Conservation (phyloP, 2,888 invertebrate species). For the Nemotelus nigrinus region DNA sequence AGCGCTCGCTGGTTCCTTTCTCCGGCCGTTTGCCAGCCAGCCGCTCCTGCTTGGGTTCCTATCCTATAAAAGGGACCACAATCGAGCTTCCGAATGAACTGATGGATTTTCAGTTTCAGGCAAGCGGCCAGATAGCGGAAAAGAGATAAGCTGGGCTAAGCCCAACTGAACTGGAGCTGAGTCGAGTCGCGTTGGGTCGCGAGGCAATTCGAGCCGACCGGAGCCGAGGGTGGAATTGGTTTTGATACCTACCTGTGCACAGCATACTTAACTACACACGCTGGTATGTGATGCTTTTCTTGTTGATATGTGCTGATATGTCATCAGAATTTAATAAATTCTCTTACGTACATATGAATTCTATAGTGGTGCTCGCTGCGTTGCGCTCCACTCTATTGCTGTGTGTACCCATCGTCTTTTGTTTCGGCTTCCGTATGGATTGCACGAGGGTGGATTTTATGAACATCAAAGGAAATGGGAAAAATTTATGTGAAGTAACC, state of each 20-base stretch:
- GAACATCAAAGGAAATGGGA: constrained; percentile 18
- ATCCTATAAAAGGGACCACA: constrained; percentile 7
- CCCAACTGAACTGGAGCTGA: not conserved
- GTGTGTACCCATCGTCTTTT: not conserved
- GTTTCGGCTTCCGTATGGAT: not conserved
- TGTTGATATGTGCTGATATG: not conserved
- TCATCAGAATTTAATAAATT: constrained; percentile 26
- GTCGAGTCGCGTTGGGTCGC: not conserved
- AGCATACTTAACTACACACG: not conserved
- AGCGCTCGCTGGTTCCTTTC: not conserved
- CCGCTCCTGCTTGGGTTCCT: no score
- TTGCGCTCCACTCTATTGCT: not conserved
- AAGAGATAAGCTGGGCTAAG: no score
- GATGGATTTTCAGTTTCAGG: not conserved
- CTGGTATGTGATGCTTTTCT: not conserved
- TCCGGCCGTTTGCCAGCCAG: no score
- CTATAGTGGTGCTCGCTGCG: not conserved
- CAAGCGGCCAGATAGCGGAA: no score
- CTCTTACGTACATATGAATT: constrained; percentile 23
- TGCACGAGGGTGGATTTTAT: not conserved
- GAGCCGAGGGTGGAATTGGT: constrained; percentile 12
- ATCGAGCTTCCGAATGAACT: constrained; percentile 9
- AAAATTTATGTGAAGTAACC: not conserved
- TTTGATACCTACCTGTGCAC: constrained; percentile 22
- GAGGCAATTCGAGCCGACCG: not conserved